phyloP scores from a whole-genome alignment of 2,113 vertebrate genomes.

The Heptranchias perlo region DNA sequence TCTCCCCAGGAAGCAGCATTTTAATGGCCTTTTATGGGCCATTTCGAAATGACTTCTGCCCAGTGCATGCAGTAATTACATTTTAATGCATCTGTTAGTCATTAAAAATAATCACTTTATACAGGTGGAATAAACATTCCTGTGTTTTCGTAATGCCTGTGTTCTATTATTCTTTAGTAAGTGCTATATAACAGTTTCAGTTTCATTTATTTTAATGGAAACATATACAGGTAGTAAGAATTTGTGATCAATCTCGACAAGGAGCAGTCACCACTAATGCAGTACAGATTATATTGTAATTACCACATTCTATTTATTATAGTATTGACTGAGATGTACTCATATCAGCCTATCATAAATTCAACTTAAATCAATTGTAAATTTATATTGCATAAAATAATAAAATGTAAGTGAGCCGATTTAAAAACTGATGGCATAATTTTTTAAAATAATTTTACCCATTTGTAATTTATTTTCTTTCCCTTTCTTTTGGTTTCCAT shows the following conservation, averaged over 20 bases:
- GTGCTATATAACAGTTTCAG: background rate
- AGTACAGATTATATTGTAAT: background rate
- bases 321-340: background rate
- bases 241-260: background rate
- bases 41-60: too few species aligned
- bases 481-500: background rate
- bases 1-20: background rate
- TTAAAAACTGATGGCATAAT: background rate
- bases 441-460: background rate
- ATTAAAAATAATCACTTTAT: constrained; percentile 23
- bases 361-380: background rate
- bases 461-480: background rate
- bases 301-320: background rate
- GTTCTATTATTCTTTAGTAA: background rate
- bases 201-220: background rate
- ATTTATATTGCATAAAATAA: background rate
- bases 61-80: background rate
- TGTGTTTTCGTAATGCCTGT: background rate
- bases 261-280: background rate
- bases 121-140: background rate
- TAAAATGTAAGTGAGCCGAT: background rate
- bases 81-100: background rate
- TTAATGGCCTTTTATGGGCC: background rate
- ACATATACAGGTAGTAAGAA: background rate
- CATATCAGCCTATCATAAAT: background rate